Percentiles rank a stretch among this genome's conserved stretches.
These are phyloP conservation scores for Gallinago paraguaiae DNA, from an alignment of 2,113 vertebrate genomes.

Conservation along the genomic window DNA sequence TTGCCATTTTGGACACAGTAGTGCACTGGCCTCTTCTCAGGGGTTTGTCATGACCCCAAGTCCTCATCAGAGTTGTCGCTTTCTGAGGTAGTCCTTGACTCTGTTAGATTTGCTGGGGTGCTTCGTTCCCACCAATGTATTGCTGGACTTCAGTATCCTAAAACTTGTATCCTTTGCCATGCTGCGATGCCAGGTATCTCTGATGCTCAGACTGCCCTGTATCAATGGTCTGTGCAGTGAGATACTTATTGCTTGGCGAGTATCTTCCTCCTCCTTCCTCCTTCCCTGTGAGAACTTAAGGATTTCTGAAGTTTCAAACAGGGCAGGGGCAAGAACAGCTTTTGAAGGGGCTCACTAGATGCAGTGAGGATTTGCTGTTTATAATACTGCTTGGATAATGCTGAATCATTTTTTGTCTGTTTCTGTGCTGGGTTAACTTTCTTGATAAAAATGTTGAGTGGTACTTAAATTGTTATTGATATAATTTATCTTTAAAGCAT, in stretches of 20 bases:
- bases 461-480: background rate
- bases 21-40: no score
- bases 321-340: fast-evolving
- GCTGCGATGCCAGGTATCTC: background rate
- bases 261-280: background rate
- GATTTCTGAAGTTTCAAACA: background rate
- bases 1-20: background rate
- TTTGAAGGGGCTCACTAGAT: background rate
- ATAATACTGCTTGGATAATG: fast-evolving
- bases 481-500: background rate
- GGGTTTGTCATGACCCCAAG: background rate
- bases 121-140: background rate
- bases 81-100: background rate
- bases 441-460: background rate
- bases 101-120: background rate
- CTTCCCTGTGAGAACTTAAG: background rate
- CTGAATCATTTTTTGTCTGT: background rate
- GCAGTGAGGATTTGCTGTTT: background rate
- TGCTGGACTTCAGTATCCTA: background rate
- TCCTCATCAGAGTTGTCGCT: background rate
- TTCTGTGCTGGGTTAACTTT: background rate
- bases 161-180: background rate
- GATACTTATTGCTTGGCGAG: background rate
- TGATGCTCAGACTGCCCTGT: background rate
- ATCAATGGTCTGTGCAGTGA: fast-evolving